Percentiles rank a stretch among this genome's conserved stretches.
phyloP scores from a whole-genome alignment of 2,888 invertebrate species.

The Oscheius onirici region DNA sequence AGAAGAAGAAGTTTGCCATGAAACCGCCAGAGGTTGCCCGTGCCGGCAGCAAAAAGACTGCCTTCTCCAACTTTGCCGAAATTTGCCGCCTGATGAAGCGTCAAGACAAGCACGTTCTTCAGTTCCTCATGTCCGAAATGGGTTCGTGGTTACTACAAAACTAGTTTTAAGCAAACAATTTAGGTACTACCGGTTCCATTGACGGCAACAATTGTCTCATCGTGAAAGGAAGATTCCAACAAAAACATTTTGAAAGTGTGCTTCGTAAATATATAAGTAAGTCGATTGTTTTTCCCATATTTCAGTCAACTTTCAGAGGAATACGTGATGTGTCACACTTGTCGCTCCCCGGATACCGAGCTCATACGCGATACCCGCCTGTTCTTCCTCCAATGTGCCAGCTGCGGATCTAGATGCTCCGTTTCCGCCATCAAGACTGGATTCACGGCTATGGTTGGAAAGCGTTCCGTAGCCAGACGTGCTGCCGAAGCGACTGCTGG shows the following conservation, averaged over 20 bases:
- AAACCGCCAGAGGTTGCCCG: constrained; percentile 90
- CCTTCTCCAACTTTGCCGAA: constrained; percentile 98
- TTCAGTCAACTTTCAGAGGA: constrained; percentile 78
- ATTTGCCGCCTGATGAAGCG: constrained; percentile 81
- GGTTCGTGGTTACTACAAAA: too few relatives aligned
- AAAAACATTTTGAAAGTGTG: constrained; percentile 99
- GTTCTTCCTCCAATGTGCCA: constrained; percentile 95
- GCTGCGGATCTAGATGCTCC: constrained; percentile 97
- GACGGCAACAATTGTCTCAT: constrained; percentile 98
- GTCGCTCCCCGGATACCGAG: constrained; percentile 97
- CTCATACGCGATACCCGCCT: constrained; percentile 97
- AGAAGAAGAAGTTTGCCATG: constrained; percentile 99
- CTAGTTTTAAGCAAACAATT: too few relatives aligned
- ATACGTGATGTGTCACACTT: constrained; percentile 99
- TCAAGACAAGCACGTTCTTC: constrained; percentile 96
- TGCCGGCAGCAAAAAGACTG: constrained; percentile 98
- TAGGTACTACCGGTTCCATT: constrained; percentile 83
- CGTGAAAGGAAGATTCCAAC: constrained; percentile 98
- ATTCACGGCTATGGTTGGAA: constrained; percentile 83
- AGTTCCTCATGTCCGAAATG: constrained; percentile 96
- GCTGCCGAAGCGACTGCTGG: constrained; percentile 62
- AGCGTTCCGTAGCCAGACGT: constrained; percentile 68
- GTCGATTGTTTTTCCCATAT: constrained; percentile 31
- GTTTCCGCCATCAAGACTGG: constrained; percentile 99
- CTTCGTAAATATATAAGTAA: constrained; percentile 75